Percentiles rank a stretch among this genome's conserved stretches.
Evolutionary conservation across 2,888 invertebrate species (phyloP).

Genomic region (Clostera curtula): DNA sequence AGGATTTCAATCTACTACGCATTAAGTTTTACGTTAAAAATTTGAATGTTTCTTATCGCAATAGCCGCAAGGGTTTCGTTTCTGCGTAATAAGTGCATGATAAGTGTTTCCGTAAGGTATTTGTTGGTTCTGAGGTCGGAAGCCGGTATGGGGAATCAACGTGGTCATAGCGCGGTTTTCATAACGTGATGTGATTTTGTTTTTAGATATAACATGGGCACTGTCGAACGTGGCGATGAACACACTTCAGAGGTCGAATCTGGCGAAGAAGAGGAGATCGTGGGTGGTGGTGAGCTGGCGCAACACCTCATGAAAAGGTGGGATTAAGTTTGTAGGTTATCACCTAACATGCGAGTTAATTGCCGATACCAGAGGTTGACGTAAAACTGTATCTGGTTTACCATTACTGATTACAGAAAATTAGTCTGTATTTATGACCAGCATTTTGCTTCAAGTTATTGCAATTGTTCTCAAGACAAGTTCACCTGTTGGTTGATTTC

Average conservation of each 20-base stretch:
- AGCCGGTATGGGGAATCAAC: slow-evolving; percentile 50
- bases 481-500: too few species aligned
- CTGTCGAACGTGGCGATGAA: slow-evolving; percentile 79
- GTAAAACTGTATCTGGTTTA: too few species aligned
- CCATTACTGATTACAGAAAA: too few species aligned
- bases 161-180: slow-evolving; percentile 47
- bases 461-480: too few species aligned
- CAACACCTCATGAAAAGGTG: slow-evolving; percentile 63
- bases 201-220: slow-evolving; percentile 74
- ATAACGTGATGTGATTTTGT: slow-evolving; percentile 34
- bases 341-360: not conserved
- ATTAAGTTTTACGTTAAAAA: slow-evolving; percentile 51
- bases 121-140: slow-evolving; percentile 17
- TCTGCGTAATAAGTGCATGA: slow-evolving; percentile 10
- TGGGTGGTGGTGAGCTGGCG: slow-evolving; percentile 67
- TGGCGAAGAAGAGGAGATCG: slow-evolving; percentile 77
- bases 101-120: slow-evolving; percentile 9
- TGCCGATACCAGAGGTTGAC: not conserved
- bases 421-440: too few species aligned
- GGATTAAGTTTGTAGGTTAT: slow-evolving; percentile 25
- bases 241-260: slow-evolving; percentile 79
- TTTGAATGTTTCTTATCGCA: slow-evolving; percentile 14
- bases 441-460: too few species aligned
- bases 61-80: slow-evolving; percentile 12
- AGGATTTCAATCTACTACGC: slow-evolving; percentile 60